These are phyloP conservation scores for Aphelocoma californica DNA, from an alignment of 2,797 vertebrate species.

Conservation along the genomic window DNA sequence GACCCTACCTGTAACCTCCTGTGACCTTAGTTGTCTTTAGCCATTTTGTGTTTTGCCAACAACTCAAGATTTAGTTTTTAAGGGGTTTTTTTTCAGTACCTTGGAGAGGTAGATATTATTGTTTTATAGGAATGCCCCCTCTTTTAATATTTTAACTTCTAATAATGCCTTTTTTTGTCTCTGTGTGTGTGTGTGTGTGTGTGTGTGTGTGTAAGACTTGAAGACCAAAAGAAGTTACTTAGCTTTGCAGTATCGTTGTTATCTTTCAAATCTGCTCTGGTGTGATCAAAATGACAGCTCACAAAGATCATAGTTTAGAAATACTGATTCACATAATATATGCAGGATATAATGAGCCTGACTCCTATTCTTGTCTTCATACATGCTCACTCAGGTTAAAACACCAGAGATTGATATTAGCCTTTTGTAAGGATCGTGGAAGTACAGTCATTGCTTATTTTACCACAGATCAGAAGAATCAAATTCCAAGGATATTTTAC, in stretches of 20 bases:
- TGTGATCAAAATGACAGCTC: not conserved
- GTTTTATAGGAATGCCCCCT: not conserved
- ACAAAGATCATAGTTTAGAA: not conserved
- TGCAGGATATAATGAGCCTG: not conserved
- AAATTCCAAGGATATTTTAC: not conserved
- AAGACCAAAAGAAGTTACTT: not conserved
- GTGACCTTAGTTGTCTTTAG: not conserved
- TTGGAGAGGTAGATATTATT: not conserved
- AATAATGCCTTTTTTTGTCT: not conserved
- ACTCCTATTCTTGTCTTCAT: not conserved
- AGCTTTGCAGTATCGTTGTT: not conserved
- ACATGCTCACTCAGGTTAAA: not conserved
- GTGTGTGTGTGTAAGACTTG: not conserved
- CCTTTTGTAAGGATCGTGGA: not conserved
- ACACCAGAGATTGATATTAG: not conserved
- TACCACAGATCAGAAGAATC: not conserved
- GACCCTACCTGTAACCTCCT: not conserved
- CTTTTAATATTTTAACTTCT: not conserved
- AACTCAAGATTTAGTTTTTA: not conserved
- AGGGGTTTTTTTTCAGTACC: not conserved
- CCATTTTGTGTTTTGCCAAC: not conserved
- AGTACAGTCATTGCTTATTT: not conserved
- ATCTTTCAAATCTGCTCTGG: not conserved
- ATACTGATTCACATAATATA: not conserved
- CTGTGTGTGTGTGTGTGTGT: accelerated